Evolutionary conservation across 1,140 invertebrate genomes (phyloP), one percentile per base, ranked within the genome.

Genomic region (Nasonia giraulti): DNA sequence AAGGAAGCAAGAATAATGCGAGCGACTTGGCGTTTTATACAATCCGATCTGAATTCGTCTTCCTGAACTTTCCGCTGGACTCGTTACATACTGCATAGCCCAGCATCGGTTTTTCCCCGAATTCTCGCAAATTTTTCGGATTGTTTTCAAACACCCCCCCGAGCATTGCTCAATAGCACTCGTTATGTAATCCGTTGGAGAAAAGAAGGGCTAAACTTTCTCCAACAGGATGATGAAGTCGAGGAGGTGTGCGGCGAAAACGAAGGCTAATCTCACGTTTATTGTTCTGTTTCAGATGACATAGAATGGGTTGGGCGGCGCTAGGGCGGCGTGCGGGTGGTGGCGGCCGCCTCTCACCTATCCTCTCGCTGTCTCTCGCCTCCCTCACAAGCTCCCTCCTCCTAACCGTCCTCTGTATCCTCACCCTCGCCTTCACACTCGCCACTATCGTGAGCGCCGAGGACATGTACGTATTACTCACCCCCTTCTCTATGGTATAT

Each of bases 261-360:
- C 20, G n/a, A 62, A 62, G 55, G 55, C 55, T 62, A 62, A 62
- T 62, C 55, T n/a, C 1, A 12, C 68, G 23, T 17, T 84, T n/a
- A 69, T 80, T 82, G 88, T 89, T 91, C 83, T 92, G 89, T 93
- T 93, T 85, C 91, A 93, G 92, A 93, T 93, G 92, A 93, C 92
- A 92, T 93, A 93, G 91, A 92, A 93, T 93, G 92, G 92, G 91
- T 92, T 93, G 92, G 91, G 92, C 90, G 92, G 91, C 90, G 92
- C 90, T 93, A 90, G 91, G 91, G 90, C 91, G 91, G 91, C 92
- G 90, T 92, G 90, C 90, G 89, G 91, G 92, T 92, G 90, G 91
- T 92, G 89, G 91, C 89, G 87, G 90, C 90, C 91, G 91, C 91
- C 89, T 92, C 88, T 92, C 91, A 90, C 91, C 92, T 89, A 91